Base-by-base conservation (phyloP, 2,888 invertebrate species). In the Chironomus riparius region DNA sequence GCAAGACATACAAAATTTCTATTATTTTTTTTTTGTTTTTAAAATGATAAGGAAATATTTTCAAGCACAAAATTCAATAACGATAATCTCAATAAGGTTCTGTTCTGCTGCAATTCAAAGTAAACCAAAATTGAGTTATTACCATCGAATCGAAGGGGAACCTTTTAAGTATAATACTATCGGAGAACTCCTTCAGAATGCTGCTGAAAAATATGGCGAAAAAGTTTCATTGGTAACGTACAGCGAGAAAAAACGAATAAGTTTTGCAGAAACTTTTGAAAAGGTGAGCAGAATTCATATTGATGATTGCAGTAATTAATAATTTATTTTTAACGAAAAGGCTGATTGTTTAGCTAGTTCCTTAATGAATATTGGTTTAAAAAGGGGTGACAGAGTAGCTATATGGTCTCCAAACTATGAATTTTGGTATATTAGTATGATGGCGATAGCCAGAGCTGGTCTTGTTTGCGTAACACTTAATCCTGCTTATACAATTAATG, bases 371-470 rank as follows among this genome's bases (percentile, higher is more conserved):
- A 79, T 92, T 24, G 94, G 94, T 0, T 80, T 94, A 18, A 81
- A 87, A 76, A 86, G 83, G 38, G 93, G 93, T 0, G 94, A 95
- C 80, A 83, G 91, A 7, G 81, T 96, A 3, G 94, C 91, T 0
- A 85, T 95, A 22, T 94, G 92, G 91, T 88, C 91, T 0, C 92
- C 93, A 0, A 95, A 94, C 83, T 85, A 86, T 48, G 82, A 88
- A 68, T 90, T 93, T 80, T 96, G 95, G 95, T 87, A 91, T 77
- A 79, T 93, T 0, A 84, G 88, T 0, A 88, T 90, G 81, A 84
- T 91, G 81, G 94, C 91, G 0, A 88, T 90, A 0, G 88, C 91
- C 0, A 87, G 92, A 78, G 87, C 88, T 1, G 95, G 94, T 0
- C 83, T 92, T 2, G 85, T 92, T 38, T 80, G 89, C 82, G 90